phyloP scores from a whole-genome alignment of 2,797 vertebrate species.

The Morelia viridis region DNA sequence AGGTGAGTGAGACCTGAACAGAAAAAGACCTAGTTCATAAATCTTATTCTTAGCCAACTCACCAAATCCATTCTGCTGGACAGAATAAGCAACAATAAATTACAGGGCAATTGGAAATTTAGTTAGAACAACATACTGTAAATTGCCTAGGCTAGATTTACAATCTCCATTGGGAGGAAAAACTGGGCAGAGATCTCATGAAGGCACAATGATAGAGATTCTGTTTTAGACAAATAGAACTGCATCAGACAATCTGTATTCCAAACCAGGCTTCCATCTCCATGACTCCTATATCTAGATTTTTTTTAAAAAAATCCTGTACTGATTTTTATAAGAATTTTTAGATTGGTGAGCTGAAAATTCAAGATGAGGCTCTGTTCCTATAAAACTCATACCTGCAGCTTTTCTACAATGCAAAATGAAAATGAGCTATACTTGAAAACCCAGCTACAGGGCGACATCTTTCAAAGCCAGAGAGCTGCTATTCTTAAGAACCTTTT shows the following conservation, averaged over 20 bases:
- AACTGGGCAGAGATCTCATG: neutral
- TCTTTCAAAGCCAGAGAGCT: neutral
- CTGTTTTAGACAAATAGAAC: neutral
- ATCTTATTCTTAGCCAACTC: neutral
- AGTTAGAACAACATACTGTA: neutral
- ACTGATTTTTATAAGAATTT: neutral
- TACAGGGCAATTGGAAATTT: neutral
- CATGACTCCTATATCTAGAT: too few species aligned
- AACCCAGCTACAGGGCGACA: neutral
- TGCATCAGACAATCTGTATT: neutral
- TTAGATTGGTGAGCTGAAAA: neutral
- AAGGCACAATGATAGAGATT: too few species aligned
- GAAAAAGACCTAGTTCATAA: too few species aligned
- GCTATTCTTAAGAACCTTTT: conserved; percentile 16
- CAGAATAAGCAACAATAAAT: neutral
- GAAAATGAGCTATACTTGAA: conserved; percentile 14
- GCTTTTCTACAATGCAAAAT: conserved; percentile 36
- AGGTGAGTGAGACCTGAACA: neutral
- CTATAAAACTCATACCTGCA: neutral
- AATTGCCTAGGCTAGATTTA: neutral
- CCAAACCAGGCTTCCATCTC: too few species aligned
- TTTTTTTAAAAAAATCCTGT: neutral
- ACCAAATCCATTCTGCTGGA: neutral
- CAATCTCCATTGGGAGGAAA: neutral
- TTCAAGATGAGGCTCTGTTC: neutral